Evolutionary conservation across 1,140 invertebrate species (phyloP).

Genomic region (Drosophila mojavensis): DNA sequence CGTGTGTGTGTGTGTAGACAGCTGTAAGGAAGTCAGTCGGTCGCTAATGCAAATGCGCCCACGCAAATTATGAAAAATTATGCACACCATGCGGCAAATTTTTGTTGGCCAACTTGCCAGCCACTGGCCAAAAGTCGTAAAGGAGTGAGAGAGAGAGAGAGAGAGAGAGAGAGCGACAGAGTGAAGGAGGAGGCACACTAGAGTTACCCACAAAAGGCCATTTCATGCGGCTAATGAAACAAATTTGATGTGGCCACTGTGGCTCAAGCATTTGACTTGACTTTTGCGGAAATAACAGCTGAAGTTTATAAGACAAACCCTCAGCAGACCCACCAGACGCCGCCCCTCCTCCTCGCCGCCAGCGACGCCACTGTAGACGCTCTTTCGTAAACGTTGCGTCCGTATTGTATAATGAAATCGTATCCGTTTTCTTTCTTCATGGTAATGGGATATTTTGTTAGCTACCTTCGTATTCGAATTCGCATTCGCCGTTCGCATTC

Average conservation of each 20-base stretch:
- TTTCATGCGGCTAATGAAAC: conserved; percentile 79
- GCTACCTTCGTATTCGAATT: conserved; percentile 21
- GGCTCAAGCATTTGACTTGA: conserved; percentile 42
- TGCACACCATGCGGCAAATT: conserved; percentile 65
- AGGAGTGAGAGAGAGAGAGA: neutral
- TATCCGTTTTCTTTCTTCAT: conserved; percentile 32
- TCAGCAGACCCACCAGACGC: too few relatives aligned
- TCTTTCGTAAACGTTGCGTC: conserved; percentile 52
- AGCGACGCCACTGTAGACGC: conserved; percentile 2
- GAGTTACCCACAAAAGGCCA: conserved; percentile 58
- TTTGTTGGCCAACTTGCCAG: conserved; percentile 45
- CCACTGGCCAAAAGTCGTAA: conserved; percentile 14
- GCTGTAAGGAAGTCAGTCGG: conserved; percentile 80
- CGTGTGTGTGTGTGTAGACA: conserved; percentile 42
- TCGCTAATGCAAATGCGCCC: conserved; percentile 62
- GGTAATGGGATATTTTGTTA: conserved; percentile 73
- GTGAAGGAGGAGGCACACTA: neutral
- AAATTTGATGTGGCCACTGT: conserved; percentile 75
- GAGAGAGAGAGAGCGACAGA: neutral
- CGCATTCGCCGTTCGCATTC: conserved; percentile 13
- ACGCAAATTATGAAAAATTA: conserved; percentile 70
- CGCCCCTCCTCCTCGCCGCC: neutral
- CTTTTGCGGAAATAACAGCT: conserved; percentile 49
- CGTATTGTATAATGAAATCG: conserved; percentile 69
- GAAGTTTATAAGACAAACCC: conserved; percentile 6